phyloP scores from a whole-genome alignment of 2,797 vertebrate genomes.

The Pseudochirops cupreus region DNA sequence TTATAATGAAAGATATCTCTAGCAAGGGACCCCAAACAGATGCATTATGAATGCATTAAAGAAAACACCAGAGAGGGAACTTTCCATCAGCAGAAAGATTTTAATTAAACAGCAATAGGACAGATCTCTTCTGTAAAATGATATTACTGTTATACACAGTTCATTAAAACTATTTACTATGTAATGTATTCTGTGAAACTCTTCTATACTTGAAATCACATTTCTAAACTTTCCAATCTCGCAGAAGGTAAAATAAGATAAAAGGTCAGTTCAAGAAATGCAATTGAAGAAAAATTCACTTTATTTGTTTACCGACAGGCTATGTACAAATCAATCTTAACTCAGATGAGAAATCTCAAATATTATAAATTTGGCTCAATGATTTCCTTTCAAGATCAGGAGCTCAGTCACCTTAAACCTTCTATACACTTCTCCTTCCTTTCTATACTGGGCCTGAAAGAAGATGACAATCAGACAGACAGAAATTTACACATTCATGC shows the following conservation, averaged over 20 bases:
- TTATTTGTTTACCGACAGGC: background rate
- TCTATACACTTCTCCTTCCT: background rate
- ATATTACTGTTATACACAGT: constrained; percentile 73
- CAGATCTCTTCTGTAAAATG: constrained; percentile 81
- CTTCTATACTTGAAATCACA: constrained; percentile 58
- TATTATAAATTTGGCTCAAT: background rate
- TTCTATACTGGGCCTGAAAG: background rate
- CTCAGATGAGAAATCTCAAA: background rate
- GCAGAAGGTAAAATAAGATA: constrained; percentile 27
- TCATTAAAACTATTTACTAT: constrained; percentile 75
- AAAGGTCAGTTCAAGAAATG: background rate
- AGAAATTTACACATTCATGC: background rate
- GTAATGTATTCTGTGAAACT: constrained; percentile 69
- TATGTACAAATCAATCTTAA: background rate
- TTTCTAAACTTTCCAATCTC: constrained; percentile 49
- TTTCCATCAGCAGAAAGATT: constrained; percentile 85
- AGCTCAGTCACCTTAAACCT: background rate
- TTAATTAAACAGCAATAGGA: constrained; percentile 87
- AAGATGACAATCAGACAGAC: background rate
- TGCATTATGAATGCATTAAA: constrained; percentile 86
- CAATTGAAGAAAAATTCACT: background rate
- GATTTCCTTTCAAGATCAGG: background rate
- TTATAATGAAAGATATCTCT: constrained; percentile 88
- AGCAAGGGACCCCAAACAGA: constrained; percentile 85
- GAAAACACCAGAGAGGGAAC: constrained; percentile 87